phyloP scores from a whole-genome alignment of 2,797 vertebrate genomes.

The Peromyscus attwateri region DNA sequence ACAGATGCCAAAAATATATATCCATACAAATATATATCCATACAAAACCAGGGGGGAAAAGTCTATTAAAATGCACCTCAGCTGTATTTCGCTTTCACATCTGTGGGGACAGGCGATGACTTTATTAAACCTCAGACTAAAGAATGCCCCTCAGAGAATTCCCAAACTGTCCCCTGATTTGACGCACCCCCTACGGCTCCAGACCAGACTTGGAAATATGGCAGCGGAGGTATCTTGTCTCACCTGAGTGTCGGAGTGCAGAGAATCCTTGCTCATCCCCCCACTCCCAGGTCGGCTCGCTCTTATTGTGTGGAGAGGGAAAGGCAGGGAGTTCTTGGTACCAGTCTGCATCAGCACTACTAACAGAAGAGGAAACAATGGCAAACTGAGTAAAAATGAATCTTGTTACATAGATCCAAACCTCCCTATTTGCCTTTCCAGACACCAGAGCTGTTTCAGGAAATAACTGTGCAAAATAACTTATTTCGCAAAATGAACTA shows the following conservation, averaged over 20 bases:
- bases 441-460: conserved; percentile 4
- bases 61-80: conserved; percentile 16
- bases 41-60: not conserved
- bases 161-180: not conserved
- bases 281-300: conserved; percentile 91
- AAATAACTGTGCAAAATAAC: conserved; percentile 23
- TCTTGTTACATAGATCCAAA: not conserved
- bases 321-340: conserved; percentile 88
- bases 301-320: conserved; percentile 88
- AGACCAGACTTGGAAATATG: not conserved
- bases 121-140: conserved; percentile 40
- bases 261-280: conserved; percentile 96
- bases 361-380: conserved; percentile 72
- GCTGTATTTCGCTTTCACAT: not conserved
- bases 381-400: not conserved
- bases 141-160: not conserved
- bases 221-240: accelerated
- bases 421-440: not conserved
- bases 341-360: conserved; percentile 89
- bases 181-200: not conserved
- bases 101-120: not conserved
- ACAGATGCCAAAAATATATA: no score
- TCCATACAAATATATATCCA: no score
- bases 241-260: conserved; percentile 96
- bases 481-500: conserved; percentile 59